These are phyloP conservation scores for Anableps anableps DNA, from an alignment of 2,797 vertebrate genomes.

Conservation along the genomic window DNA sequence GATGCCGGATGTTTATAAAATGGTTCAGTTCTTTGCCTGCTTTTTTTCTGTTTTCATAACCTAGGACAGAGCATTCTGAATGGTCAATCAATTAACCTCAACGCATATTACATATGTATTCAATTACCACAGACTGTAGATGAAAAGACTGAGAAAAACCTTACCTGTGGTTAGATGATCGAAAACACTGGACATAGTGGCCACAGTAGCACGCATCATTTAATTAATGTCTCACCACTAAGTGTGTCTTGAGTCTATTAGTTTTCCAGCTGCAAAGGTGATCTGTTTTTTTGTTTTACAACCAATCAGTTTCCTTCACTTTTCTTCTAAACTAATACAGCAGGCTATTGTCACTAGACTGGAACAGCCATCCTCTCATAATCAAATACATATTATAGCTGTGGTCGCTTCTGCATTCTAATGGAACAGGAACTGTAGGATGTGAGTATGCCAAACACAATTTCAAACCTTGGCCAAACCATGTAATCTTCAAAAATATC, in stretches of 20 bases:
- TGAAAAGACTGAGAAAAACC: slow-evolving; percentile 21
- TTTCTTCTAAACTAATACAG: slow-evolving; percentile 56
- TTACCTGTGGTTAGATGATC: slow-evolving; percentile 64
- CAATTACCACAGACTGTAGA: neutral
- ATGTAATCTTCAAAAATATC: slow-evolving; percentile 69
- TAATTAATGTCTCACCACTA: slow-evolving; percentile 75
- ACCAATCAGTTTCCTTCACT: slow-evolving; percentile 62
- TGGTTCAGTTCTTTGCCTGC: neutral
- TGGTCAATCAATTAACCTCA: neutral
- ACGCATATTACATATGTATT: neutral
- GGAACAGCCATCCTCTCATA: slow-evolving; percentile 56
- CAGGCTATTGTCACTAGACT: slow-evolving; percentile 45
- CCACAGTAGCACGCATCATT: slow-evolving; percentile 77
- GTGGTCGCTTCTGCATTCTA: slow-evolving; percentile 56
- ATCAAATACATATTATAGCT: slow-evolving; percentile 60
- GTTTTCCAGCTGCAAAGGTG: slow-evolving; percentile 77
- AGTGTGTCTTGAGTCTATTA: slow-evolving; percentile 73
- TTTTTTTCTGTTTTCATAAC: neutral
- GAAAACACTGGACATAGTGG: slow-evolving; percentile 77
- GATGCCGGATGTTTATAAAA: neutral
- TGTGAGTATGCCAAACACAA: slow-evolving; percentile 64
- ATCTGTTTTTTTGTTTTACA: slow-evolving; percentile 47
- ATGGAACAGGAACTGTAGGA: slow-evolving; percentile 59
- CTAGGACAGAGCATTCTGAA: neutral
- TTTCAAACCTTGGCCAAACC: slow-evolving; percentile 69